phyloP scores from a whole-genome alignment of 1,140 invertebrate species.

The Trachymyrmex cornetzi region DNA sequence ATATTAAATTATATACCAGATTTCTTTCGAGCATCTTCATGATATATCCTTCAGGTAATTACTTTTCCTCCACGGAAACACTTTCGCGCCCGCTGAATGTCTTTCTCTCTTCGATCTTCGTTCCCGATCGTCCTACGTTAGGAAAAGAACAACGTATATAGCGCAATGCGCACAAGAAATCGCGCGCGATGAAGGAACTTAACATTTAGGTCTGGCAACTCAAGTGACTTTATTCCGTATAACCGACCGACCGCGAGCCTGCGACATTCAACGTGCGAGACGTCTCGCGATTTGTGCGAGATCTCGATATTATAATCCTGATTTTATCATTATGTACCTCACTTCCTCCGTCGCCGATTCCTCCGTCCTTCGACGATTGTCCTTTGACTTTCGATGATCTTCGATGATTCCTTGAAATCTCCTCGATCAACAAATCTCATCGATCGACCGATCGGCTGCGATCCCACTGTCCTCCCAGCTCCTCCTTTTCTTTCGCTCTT shows the following conservation, averaged over 20 bases:
- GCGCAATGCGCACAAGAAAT: conserved; percentile 39
- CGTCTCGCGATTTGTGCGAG: conserved; percentile 7
- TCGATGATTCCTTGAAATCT: not conserved
- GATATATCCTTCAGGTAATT: not conserved
- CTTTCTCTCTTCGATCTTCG: conserved; percentile 32
- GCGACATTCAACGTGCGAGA: conserved; percentile 49
- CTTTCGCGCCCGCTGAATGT: conserved; percentile 37
- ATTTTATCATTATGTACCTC: conserved; percentile 43
- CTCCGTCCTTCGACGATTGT: conserved; percentile 25
- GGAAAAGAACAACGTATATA: conserved; percentile 50
- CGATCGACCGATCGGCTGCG: conserved; percentile 17
- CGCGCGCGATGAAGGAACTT: conserved; percentile 67
- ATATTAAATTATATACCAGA: not conserved
- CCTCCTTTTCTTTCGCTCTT: conserved; percentile 26
- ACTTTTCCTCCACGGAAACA: not conserved
- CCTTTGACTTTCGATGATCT: conserved; percentile 16
- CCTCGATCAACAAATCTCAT: not conserved
- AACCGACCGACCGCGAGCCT: conserved; percentile 31
- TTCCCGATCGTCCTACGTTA: conserved; percentile 10
- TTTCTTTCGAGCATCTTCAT: not conserved
- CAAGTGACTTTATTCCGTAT: conserved; percentile 41
- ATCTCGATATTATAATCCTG: conserved; percentile 43
- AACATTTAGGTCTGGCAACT: conserved; percentile 64
- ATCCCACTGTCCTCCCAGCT: not conserved
- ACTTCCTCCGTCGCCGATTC: conserved; percentile 8